phyloP scores from a whole-genome alignment of 2,888 invertebrate species.

The Dimorphilus gyrociliatus region DNA sequence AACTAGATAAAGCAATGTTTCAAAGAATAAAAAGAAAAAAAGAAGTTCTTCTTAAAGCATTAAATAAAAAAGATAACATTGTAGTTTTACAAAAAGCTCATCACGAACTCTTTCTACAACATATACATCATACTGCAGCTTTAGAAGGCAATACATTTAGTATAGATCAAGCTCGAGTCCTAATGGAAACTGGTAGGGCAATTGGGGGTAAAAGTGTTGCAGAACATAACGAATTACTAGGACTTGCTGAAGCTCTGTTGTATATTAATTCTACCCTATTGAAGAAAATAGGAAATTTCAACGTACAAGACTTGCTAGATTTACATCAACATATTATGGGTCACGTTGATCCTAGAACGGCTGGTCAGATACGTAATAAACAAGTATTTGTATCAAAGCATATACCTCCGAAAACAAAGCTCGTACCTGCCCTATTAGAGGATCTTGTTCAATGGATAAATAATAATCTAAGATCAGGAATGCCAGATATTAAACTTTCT shows the following conservation, averaged over 20 bases:
- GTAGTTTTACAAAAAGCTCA: too few species aligned
- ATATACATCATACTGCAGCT: constrained; percentile 89
- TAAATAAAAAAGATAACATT: constrained; percentile 76
- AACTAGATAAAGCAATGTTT: constrained; percentile 63
- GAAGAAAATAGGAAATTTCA: constrained; percentile 54
- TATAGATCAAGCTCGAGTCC: constrained; percentile 69
- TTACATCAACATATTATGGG: constrained; percentile 83
- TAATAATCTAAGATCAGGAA: constrained; percentile 61
- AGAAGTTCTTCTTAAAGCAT: constrained; percentile 58
- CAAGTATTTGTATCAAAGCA: constrained; percentile 84
- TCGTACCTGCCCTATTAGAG: constrained; percentile 62
- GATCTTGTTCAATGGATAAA: constrained; percentile 77
- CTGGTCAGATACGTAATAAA: constrained; percentile 59
- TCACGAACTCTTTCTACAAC: constrained; percentile 82
- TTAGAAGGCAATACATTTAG: constrained; percentile 96
- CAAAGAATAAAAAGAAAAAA: constrained; percentile 64
- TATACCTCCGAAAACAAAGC: constrained; percentile 69
- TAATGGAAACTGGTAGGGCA: constrained; percentile 66
- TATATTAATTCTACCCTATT: constrained; percentile 56
- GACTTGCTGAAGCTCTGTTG: constrained; percentile 78
- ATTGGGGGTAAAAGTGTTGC: constrained; percentile 76
- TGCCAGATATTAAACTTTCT: constrained; percentile 84
- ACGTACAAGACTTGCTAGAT: constrained; percentile 68
- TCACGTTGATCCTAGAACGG: constrained; percentile 79
- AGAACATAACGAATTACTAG: constrained; percentile 88